Base-by-base conservation (phyloP, 2,888 invertebrate species). In the Sinelater perroti region DNA sequence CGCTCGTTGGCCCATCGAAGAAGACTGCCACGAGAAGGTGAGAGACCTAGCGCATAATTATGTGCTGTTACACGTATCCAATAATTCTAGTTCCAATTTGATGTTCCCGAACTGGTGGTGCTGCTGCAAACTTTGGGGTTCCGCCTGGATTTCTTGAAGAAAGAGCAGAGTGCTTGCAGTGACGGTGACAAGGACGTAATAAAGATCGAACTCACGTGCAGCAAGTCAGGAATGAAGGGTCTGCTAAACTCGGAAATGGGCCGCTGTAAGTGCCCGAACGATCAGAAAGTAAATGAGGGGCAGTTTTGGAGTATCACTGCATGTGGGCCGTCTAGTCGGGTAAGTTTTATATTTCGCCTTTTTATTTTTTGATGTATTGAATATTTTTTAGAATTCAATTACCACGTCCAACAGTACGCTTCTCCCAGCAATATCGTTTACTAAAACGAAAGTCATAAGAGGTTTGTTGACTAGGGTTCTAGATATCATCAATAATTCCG, bases 111-210 rank as follows among this genome's bases (percentile, higher is more conserved):
- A 10, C 10, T 55, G 18, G 13, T 47, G 1, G 8, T 40, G 4
- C 3, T 55, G n/a, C 10, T 55, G 6, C 47, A 47, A 55, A 16
- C 20, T 5, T 20, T 55, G 28, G 55, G 55, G 3, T 55, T 35
- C 24, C 26, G 17, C n/a, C n/a, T 55, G 8, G 38, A 55, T n/a
- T n/a, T n/a, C n/a, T n/a, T n/a, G n/a, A n/a, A n/a, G n/a, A n/a
- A n/a, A n/a, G n/a, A n/a, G n/a, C n/a, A n/a, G n/a, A n/a, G n/a
- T n/a, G n/a, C n/a, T 28, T 28, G n/a, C 5, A 5, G 5, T 28
- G 5, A 8, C 2, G 10, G 2, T n/a, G 28, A 28, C 10, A 28
- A 28, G n/a, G 10, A 5, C 5, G 10, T 28, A 3, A 2, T 28
- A 5, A 28, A 28, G 10, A 28, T 28, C 28, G 28, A 50, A 28